Base-by-base conservation (phyloP, 2,888 invertebrate genomes). In the Beris chalybata region DNA sequence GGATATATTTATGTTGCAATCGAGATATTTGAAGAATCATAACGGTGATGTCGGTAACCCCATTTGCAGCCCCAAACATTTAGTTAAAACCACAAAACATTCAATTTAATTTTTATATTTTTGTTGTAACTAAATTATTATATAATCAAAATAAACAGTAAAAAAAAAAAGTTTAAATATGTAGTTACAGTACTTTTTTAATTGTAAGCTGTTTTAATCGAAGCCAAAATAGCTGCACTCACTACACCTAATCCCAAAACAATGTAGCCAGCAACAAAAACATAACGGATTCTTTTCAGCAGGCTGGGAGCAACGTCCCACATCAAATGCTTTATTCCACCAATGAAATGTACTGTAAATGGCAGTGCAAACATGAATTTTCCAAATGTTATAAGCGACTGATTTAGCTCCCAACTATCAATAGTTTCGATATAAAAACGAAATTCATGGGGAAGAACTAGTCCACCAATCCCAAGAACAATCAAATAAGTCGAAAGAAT, bases 401-500 rank as follows among this genome's bases (percentile, higher is more conserved):
- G 5, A 47, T 47, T 58, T 30, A 58, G n/a, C 6, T 58, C 47
- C 58, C 58, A 58, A 6, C 4, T 12, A 47, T 58, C 29, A 38
- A 58, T 47, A 11, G 30, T 1, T 12, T 44, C 30, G 4, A 58
- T 47, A 30, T 58, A 58, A 30, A 22, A 47, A 6, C 45, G 12
- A 12, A 58, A 58, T 29, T 58, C 58, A 22, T 58, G 6, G 1
- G 58, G 58, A 1, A 58, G 30, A 4, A 58, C n/a, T 12, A 58
- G 47, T 29, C 47, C 58, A 29, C 58, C 58, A 9, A 45, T 11
- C 4, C 58, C 58, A 6, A 58, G 47, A 12, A 30, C 13, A 30
- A 58, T 30, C 58, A 58, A 45, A 47, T 58, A 58, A 11, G 45
- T 29, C 11, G 58, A 58, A 31, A 58, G 58, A 12, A 58, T 47